phyloP scores from a whole-genome alignment of 2,888 invertebrate genomes.

The Spatulosminthurus flaviceps region DNA sequence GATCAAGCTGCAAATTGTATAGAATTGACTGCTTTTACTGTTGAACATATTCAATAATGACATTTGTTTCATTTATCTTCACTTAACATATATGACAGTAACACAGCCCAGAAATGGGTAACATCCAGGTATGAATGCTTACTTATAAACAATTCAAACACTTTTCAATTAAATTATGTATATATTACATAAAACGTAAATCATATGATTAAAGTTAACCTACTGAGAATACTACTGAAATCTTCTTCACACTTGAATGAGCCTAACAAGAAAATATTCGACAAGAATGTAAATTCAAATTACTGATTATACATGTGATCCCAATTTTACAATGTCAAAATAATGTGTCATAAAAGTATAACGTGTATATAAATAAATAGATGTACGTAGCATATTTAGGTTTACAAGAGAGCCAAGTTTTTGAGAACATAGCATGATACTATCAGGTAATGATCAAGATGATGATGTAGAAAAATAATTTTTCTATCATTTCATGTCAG shows the following conservation, averaged over 20 bases:
- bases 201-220: neutral
- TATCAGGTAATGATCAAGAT: neutral
- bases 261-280: slow-evolving; percentile 18
- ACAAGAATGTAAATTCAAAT: neutral
- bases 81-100: no score
- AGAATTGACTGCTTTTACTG: neutral
- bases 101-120: no score
- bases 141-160: no score
- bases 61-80: neutral
- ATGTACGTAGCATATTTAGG: no score
- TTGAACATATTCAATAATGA: neutral
- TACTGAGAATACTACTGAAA: neutral
- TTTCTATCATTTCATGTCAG: neutral
- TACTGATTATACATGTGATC: slow-evolving; percentile 2
- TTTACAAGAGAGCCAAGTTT: neutral
- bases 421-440: neutral
- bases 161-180: no score
- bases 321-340: slow-evolving; percentile 20
- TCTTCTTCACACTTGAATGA: neutral
- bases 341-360: slow-evolving; percentile 27
- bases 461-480: neutral
- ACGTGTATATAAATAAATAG: neutral
- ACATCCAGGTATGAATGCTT: no score
- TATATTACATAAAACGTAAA: no score
- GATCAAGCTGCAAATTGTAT: neutral